Percentiles rank a stretch among this genome's conserved stretches.
These are phyloP conservation scores for Noctua janthina DNA, from an alignment of 2,888 invertebrate genomes.

Conservation along the genomic window DNA sequence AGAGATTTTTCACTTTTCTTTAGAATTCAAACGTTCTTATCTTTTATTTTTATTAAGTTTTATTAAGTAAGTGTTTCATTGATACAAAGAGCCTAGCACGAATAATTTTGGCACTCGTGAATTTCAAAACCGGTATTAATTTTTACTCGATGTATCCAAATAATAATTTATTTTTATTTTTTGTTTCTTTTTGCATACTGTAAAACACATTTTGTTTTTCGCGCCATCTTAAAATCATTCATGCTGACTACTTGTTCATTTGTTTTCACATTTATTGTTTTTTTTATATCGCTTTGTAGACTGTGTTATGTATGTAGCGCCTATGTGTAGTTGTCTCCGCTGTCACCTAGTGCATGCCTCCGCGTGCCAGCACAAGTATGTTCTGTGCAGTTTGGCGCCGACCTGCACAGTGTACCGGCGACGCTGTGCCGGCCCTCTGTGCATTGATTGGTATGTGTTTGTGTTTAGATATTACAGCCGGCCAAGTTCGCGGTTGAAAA, in stretches of 20 bases:
- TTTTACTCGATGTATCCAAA: background rate
- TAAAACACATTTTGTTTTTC: background rate
- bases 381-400: constrained; percentile 84
- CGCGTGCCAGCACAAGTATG: constrained; percentile 84
- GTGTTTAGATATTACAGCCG: background rate
- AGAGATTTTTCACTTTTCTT: background rate
- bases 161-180: too few relatives aligned
- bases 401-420: constrained; percentile 83
- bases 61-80: background rate
- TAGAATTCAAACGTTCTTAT: background rate
- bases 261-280: constrained; percentile 30
- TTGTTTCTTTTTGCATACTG: background rate
- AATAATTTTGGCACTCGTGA: background rate
- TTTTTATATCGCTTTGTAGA: constrained; percentile 55
- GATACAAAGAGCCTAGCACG: background rate
- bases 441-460: constrained; percentile 82
- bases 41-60: background rate
- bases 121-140: background rate
- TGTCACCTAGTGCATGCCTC: constrained; percentile 88
- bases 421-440: constrained; percentile 84
- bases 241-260: background rate
- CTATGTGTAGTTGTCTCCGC: constrained; percentile 80
- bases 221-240: background rate
- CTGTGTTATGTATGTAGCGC: constrained; percentile 66
- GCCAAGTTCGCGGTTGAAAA: background rate